Conservation (phyloP, 23 tunicate species). For the Styela clava region DNA sequence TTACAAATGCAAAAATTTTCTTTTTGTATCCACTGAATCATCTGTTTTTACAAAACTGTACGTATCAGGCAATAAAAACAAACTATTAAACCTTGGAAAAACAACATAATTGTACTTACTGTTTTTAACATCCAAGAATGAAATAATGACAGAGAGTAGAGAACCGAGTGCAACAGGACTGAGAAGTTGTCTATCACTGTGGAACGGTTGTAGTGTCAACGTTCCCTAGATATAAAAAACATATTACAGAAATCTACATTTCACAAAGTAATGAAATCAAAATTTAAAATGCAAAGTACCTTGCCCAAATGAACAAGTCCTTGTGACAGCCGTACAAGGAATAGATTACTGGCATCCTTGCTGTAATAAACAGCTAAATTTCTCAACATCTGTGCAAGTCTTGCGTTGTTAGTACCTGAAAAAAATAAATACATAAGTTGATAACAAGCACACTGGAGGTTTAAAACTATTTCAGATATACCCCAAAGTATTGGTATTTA, state of each 20-base stretch:
- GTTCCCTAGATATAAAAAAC: slow-evolving; percentile 58
- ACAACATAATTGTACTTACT: slow-evolving; percentile 55
- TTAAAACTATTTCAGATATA: too few relatives aligned
- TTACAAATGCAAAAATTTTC: too few relatives aligned
- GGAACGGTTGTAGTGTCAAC: slow-evolving; percentile 89
- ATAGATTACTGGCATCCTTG: slow-evolving; percentile 81
- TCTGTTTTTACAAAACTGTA: too few relatives aligned
- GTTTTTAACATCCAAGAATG: slow-evolving; percentile 81
- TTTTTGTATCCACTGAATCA: too few relatives aligned
- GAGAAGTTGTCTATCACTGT: slow-evolving; percentile 81
- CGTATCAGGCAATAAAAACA: too few relatives aligned
- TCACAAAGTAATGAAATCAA: too few relatives aligned
- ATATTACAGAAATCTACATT: not conserved
- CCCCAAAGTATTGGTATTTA: too few relatives aligned
- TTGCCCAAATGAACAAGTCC: slow-evolving; percentile 93
- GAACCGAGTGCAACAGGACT: slow-evolving; percentile 84
- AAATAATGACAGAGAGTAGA: slow-evolving; percentile 60
- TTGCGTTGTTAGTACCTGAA: slow-evolving; percentile 91
- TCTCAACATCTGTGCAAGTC: slow-evolving; percentile 94
- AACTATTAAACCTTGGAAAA: too few relatives aligned
- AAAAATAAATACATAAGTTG: not conserved
- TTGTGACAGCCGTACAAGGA: slow-evolving; percentile 80
- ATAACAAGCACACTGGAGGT: not conserved
- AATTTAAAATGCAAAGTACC: slow-evolving; percentile 39
- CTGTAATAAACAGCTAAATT: slow-evolving; percentile 90